Percentiles rank a stretch among this genome's conserved stretches.
phyloP scores from a whole-genome alignment of 2,797 vertebrate species.

The Limnodromus scolopaceus region DNA sequence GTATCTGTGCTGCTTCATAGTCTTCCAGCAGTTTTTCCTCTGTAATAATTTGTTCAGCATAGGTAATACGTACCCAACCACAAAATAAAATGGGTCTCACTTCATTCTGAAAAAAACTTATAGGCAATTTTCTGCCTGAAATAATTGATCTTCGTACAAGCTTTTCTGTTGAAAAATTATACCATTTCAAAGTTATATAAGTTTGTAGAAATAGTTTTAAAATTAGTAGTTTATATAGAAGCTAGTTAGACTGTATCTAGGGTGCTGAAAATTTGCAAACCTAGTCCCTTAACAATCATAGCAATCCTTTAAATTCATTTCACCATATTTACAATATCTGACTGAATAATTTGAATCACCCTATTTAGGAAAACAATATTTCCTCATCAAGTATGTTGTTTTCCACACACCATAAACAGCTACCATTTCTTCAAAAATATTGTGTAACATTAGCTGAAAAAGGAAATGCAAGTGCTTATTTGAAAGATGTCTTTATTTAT shows the following conservation, averaged over 20 bases:
- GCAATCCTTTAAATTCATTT: neutral
- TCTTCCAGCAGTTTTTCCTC: neutral
- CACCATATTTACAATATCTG: neutral
- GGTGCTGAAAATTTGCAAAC: neutral
- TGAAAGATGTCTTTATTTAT: neutral
- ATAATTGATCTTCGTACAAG: neutral
- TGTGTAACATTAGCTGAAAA: neutral
- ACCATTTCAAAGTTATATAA: neutral
- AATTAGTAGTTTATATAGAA: neutral
- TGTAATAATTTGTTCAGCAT: neutral
- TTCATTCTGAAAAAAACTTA: neutral
- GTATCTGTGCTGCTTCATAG: neutral
- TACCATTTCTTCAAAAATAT: neutral
- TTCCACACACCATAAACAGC: neutral
- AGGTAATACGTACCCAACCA: neutral
- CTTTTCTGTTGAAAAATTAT: neutral
- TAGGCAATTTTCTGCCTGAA: neutral
- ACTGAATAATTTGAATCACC: neutral
- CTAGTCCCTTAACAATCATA: neutral
- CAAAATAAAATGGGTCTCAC: neutral
- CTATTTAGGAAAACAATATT: neutral
- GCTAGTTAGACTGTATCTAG: neutral
- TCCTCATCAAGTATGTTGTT: neutral
- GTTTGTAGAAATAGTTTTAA: neutral
- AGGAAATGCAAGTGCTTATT: neutral